Evolutionary conservation across 30 jellyfish, hydroid and myxozoan species (phyloP).

Genomic region (Mastigias papua): DNA sequence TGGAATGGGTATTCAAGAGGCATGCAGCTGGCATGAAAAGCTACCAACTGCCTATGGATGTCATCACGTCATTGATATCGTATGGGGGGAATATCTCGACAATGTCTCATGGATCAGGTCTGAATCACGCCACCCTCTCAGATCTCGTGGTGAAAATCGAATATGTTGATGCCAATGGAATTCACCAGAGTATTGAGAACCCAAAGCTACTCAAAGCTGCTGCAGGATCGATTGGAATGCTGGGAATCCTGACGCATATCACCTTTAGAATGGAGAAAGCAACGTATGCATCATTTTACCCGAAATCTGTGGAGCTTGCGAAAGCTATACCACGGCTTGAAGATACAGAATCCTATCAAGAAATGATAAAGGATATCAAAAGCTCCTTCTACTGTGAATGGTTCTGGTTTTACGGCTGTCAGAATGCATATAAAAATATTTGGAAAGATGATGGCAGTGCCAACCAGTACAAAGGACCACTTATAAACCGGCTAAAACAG

Average conservation of each 20-base stretch:
- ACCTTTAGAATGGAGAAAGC: constrained; percentile 3
- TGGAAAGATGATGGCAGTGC: constrained; percentile 6
- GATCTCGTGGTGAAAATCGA: constrained; percentile 18
- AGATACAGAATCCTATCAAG: not conserved
- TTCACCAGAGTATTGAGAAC: not conserved
- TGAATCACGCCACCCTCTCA: not conserved
- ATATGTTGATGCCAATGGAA: constrained; percentile 17
- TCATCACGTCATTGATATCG: not conserved
- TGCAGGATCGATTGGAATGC: constrained; percentile 28
- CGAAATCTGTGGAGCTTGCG: not conserved
- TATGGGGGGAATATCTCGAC: constrained; percentile 9
- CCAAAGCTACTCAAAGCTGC: constrained; percentile 9
- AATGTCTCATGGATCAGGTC: constrained; percentile 12
- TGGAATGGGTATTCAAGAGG: constrained; percentile 4
- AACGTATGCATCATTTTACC: not conserved
- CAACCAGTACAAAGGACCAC: not conserved
- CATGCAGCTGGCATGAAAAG: not conserved
- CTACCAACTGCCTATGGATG: constrained; percentile 24
- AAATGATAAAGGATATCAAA: not conserved
- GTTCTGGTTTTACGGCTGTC: constrained; percentile 5
- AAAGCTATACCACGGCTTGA: not conserved
- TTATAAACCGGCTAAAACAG: not conserved
- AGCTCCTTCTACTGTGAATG: constrained; percentile 13
- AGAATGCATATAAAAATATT: not conserved
- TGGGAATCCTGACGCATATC: constrained; percentile 21